These are phyloP conservation scores for Oxycera nigricornis DNA, from an alignment of 2,888 invertebrate genomes.

Conservation along the genomic window DNA sequence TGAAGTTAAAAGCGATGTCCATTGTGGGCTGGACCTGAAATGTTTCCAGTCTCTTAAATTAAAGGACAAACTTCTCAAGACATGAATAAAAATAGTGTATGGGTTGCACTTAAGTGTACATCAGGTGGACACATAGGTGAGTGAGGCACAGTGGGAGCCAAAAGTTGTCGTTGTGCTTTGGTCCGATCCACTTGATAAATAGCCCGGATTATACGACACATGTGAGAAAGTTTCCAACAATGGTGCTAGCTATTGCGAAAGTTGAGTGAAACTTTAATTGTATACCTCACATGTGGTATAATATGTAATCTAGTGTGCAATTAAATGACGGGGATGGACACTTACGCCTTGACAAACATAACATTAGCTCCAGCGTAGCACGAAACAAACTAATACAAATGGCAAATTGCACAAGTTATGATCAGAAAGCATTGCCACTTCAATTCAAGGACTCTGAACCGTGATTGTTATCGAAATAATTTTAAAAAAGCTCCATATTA, in stretches of 20 bases:
- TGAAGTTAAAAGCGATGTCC: neutral
- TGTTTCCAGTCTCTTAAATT: neutral
- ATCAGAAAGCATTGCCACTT: no score
- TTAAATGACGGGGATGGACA: no score
- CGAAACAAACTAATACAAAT: no score
- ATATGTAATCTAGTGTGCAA: no score
- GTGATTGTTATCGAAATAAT: no score
- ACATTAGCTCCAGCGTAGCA: no score
- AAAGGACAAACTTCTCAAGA: conserved; percentile 9
- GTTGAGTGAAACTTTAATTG: neutral
- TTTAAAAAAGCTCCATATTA: no score
- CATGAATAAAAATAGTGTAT: neutral
- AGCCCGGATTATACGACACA: neutral
- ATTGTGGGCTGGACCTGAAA: neutral
- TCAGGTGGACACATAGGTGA: conserved; percentile 9
- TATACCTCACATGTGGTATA: no score
- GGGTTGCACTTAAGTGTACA: neutral
- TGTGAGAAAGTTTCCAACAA: neutral
- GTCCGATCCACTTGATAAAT: conserved; percentile 10
- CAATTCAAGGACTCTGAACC: no score
- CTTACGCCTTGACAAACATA: no score
- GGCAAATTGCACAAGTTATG: no score
- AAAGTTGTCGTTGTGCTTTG: neutral
- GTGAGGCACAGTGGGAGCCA: neutral
- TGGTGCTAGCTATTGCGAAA: neutral